phyloP scores from a whole-genome alignment of 2,797 vertebrate species.

The Malurus leucopterus region DNA sequence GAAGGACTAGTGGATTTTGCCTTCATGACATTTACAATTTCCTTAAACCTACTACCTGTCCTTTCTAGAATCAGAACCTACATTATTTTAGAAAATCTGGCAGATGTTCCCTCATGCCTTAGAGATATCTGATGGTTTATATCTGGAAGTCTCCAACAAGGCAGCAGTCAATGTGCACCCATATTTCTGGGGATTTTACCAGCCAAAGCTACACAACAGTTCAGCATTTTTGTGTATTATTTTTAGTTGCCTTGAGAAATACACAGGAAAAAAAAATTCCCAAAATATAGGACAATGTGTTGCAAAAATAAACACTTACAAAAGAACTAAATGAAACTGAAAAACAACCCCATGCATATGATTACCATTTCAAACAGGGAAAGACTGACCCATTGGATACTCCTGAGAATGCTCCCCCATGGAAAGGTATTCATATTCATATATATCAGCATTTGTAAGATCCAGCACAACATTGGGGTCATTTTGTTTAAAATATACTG shows the following conservation, averaged over 20 bases:
- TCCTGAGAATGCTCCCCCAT: not conserved
- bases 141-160: not conserved
- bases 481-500: constrained; percentile 51
- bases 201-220: not conserved
- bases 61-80: not conserved
- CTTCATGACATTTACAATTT: not conserved
- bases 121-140: not conserved
- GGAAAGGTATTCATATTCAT: constrained; percentile 39
- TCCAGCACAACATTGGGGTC: constrained; percentile 1
- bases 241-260: constrained; percentile 23
- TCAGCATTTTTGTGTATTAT: not conserved
- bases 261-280: not conserved
- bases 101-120: not conserved
- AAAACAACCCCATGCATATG: not conserved
- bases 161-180: not conserved
- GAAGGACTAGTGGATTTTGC: not conserved
- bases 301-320: constrained; percentile 39
- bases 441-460: constrained; percentile 33
- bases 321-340: constrained; percentile 25
- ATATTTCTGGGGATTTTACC: not conserved
- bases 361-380: constrained; percentile 20
- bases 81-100: not conserved
- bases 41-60: not conserved
- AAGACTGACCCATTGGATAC: not conserved
- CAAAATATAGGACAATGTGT: constrained; percentile 5